Base-by-base conservation (phyloP, 2,113 vertebrate genomes). In the Actenoides hombroni region DNA sequence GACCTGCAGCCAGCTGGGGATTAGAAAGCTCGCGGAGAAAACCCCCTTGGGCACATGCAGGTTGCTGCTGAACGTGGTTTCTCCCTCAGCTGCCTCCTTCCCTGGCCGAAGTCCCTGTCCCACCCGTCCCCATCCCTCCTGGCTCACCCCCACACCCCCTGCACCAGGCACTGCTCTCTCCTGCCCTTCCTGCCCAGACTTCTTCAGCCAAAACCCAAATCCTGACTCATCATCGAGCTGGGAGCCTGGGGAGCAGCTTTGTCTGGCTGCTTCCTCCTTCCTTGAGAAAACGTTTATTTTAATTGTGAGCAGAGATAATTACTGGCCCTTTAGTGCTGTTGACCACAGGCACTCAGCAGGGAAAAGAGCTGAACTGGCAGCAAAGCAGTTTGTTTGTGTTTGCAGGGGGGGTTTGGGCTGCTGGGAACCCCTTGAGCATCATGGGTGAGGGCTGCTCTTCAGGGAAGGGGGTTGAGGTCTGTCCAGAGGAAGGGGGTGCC, bases 361-460 rank as follows among this genome's bases (percentile, higher is more conserved):
- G 92, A 42, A 79, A 93, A 63, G 84, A 88, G 92, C 75, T 59
- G 70, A 88, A 29, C 16, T 18, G 70, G 70, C 59, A 92, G 86
- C 70, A 39, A 31, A 80, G 49, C 70, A 61, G 49, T 33, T 75
- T 74, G 51, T 59, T 86, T 81, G 69, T 54, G 12, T 65, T 68
- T 24, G 33, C 73, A 78, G 83, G 40, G 67, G 40, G 78, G 63
- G 57, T 44, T 90, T 2, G 33, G 53, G 51, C 44, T 51, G 53
- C 86, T 60, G 71, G 80, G 53, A 73, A 24, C 53, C 8, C 53
- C 63, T 83, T 14, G 69, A 20, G 40, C 7, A 1, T 44, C 16
- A 1, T 77, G 53, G 70, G 74, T 78, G 44, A 56, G n/a, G 48
- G 31, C 42, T 79, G 70, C 12, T 40, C 46, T 54, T 53, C 0